phyloP scores from a whole-genome alignment of 92 coral and sea anemone species.

The Phenganax subtilis region DNA sequence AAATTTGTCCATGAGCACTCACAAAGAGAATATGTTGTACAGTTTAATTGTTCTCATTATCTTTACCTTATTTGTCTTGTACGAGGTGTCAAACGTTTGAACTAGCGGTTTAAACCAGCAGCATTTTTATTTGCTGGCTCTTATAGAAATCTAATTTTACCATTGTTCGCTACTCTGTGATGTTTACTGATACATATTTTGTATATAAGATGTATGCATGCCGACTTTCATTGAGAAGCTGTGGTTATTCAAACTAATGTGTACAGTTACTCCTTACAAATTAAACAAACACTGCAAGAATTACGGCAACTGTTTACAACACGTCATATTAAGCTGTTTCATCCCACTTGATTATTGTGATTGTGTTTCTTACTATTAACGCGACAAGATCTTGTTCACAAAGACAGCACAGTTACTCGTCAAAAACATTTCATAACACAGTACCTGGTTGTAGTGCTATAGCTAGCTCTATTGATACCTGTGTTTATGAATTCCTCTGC shows the following conservation, averaged over 20 bases:
- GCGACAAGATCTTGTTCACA: background rate
- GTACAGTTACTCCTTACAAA: constrained; percentile 7
- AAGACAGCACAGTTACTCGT: background rate
- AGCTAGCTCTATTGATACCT: background rate
- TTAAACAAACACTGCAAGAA: constrained; percentile 30
- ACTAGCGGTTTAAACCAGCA: too few relatives aligned
- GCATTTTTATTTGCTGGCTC: too few relatives aligned
- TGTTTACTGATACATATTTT: too few relatives aligned
- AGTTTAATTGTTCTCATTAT: too few relatives aligned
- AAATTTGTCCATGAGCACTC: too few relatives aligned
- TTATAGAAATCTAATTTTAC: too few relatives aligned
- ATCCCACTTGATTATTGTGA: background rate
- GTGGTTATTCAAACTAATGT: background rate
- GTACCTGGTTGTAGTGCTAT: background rate
- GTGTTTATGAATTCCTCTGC: too few relatives aligned
- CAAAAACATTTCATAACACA: background rate
- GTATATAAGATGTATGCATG: background rate
- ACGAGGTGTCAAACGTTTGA: too few relatives aligned
- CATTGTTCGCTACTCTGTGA: too few relatives aligned
- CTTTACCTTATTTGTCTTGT: too few relatives aligned
- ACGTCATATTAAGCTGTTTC: background rate
- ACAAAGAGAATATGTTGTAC: too few relatives aligned
- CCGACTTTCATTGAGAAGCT: background rate
- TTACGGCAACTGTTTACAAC: constrained; percentile 14
- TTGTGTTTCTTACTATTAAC: background rate